phyloP scores from a whole-genome alignment of 2,113 vertebrate species.

The Scytalopus superciliaris region DNA sequence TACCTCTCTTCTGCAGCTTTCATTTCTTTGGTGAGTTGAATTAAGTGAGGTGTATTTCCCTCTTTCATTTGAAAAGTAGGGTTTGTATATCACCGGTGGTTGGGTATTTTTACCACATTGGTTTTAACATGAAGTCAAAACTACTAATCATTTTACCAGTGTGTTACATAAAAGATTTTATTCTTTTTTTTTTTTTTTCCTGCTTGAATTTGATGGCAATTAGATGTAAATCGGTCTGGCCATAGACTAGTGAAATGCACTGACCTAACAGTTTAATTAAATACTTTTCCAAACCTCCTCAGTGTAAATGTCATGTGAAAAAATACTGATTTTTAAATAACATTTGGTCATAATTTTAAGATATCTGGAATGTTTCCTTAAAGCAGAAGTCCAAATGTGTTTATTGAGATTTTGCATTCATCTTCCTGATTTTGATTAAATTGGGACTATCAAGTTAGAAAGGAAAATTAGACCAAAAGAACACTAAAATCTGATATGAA shows the following conservation, averaged over 20 bases:
- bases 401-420: not conserved
- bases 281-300: not conserved
- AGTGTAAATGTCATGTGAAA: not conserved
- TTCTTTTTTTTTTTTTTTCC: not conserved
- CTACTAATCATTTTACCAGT: not conserved
- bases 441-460: not conserved
- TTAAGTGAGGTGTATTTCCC: not conserved
- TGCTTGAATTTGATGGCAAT: not conserved
- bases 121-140: not conserved
- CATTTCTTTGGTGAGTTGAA: not conserved
- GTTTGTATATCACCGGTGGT: not conserved
- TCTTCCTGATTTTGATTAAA: not conserved
- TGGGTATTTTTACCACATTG: not conserved
- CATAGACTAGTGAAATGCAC: not conserved
- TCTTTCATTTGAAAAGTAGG: not conserved
- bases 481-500: not conserved
- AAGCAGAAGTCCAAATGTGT: not conserved
- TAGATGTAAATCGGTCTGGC: not conserved
- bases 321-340: not conserved
- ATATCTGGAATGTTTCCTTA: not conserved
- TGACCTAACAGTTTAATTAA: not conserved
- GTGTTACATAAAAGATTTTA: not conserved
- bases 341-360: not conserved
- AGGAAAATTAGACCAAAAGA: not conserved
- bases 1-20: not conserved